A percentile compares a stretch with the other conserved stretches of the same genome.
These are phyloP conservation scores for Panthera uncia DNA, from an alignment of 2,113 vertebrate genomes.

Conservation along the genomic window DNA sequence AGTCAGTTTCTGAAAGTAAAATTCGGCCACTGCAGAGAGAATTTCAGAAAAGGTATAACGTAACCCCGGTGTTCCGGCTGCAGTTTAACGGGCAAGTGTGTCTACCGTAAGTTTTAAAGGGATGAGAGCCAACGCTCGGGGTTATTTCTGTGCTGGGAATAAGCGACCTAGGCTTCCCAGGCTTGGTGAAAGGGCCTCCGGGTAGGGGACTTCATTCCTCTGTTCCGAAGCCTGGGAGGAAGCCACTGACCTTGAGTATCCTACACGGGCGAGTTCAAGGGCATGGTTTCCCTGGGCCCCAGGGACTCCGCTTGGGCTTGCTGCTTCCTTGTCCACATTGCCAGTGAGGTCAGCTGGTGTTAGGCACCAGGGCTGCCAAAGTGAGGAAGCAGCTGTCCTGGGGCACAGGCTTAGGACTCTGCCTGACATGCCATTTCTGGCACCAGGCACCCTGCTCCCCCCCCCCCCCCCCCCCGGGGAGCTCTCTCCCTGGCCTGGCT, in stretches of 20 bases:
- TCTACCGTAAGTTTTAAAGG: background rate
- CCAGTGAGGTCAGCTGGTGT: background rate
- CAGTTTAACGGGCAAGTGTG: background rate
- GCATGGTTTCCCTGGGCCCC: background rate
- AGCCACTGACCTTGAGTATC: constrained; percentile 1
- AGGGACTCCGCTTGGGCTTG: background rate
- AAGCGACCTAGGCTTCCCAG: background rate
- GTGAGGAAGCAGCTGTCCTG: background rate
- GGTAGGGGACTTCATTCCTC: background rate
- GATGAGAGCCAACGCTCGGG: background rate
- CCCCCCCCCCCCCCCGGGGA: accelerated
- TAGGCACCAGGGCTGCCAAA: background rate
- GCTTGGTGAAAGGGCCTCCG: background rate
- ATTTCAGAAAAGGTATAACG: background rate
- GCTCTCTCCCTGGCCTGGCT: background rate
- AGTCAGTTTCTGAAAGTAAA: background rate
- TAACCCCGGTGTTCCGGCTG: background rate
- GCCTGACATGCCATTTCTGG: background rate
- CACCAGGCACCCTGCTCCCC: background rate
- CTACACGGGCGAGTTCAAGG: background rate
- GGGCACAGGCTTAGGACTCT: background rate
- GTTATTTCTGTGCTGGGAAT: background rate
- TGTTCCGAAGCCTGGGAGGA: background rate
- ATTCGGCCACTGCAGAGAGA: background rate
- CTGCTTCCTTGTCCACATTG: background rate